Percentiles rank a stretch among this genome's conserved stretches.
Conservation (phyloP, 1,140 invertebrate species). For the Pogonomyrmex californicus region DNA sequence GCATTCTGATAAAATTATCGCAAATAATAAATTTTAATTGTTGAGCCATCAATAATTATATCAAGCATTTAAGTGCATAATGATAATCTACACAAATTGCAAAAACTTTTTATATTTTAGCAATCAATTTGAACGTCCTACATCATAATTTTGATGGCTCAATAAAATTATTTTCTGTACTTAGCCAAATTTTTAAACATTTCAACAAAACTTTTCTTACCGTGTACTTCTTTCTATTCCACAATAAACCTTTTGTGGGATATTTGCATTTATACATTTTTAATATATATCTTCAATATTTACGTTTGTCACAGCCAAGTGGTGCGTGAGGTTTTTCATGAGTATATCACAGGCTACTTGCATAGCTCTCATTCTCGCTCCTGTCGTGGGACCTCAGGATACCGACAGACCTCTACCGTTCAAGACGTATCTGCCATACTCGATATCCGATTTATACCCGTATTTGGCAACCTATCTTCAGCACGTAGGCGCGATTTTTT, state of each 20-base stretch:
- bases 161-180: no score
- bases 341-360: constrained; percentile 47
- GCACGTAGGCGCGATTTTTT: constrained; percentile 44
- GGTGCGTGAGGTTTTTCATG: constrained; percentile 50
- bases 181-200: no score
- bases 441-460: constrained; percentile 23
- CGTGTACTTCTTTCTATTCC: neutral
- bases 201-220: neutral
- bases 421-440: constrained; percentile 54
- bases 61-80: neutral
- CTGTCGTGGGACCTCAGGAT: constrained; percentile 30
- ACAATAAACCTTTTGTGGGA: neutral
- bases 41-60: neutral
- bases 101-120: no score
- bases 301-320: constrained; percentile 31
- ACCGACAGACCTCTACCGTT: constrained; percentile 40
- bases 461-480: constrained; percentile 53
- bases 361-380: constrained; percentile 30
- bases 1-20: neutral
- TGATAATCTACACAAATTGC: neutral
- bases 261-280: neutral
- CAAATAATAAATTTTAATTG: neutral
- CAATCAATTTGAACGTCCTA: no score
- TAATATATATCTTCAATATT: neutral
- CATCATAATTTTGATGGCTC: no score